Conservation (phyloP, 1,140 invertebrate genomes). For the Diachasmimorpha longicaudata region DNA sequence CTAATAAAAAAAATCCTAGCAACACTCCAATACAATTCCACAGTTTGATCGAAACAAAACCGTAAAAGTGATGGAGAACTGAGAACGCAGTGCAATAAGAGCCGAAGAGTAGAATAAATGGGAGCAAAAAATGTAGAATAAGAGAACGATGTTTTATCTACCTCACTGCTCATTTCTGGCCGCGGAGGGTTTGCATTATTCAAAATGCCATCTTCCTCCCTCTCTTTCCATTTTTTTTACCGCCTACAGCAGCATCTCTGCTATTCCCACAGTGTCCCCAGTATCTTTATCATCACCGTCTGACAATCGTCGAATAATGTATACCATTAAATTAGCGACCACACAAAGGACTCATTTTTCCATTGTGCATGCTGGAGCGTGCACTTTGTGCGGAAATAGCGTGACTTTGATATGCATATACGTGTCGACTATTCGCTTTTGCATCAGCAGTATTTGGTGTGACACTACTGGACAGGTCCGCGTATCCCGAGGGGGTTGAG, state of each 20-base stretch:
- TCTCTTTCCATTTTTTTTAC: neutral
- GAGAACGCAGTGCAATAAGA: neutral
- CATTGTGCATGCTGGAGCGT: neutral
- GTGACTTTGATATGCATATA: constrained; percentile 5
- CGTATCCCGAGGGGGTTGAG: neutral
- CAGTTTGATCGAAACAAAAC: neutral
- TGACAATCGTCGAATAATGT: constrained; percentile 19
- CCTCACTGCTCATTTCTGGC: constrained; percentile 8
- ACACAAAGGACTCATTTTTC: constrained; percentile 14
- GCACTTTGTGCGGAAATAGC: neutral
- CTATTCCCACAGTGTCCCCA: neutral
- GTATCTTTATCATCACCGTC: neutral
- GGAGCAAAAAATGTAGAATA: neutral
- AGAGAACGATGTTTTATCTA: neutral
- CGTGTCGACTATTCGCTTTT: neutral
- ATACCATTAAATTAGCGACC: constrained; percentile 20
- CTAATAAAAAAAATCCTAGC: neutral
- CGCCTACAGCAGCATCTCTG: neutral
- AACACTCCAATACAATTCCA: neutral
- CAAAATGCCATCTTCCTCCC: neutral
- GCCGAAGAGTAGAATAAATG: neutral
- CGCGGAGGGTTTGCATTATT: constrained; percentile 6
- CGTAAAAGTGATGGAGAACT: neutral
- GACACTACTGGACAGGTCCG: neutral
- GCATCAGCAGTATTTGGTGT: neutral